Conservation (phyloP, 1,140 invertebrate genomes). For the Lucilia sericata region DNA sequence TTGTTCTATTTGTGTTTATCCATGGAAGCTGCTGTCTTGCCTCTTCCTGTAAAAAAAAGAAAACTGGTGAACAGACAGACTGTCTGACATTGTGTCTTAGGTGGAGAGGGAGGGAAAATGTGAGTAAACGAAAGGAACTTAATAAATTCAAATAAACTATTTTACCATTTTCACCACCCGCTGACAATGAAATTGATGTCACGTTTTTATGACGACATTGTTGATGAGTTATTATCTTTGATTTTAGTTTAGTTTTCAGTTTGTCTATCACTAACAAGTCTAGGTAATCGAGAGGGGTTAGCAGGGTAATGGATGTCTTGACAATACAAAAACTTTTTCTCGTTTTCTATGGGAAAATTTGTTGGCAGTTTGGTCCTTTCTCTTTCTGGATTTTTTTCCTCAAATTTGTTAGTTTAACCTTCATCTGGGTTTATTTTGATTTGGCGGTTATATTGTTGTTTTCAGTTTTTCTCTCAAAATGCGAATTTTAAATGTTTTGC, state of each 20-base stretch:
- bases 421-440: neutral
- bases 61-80: neutral
- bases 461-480: neutral
- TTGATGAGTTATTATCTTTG: slow-evolving; percentile 65
- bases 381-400: neutral
- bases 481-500: neutral
- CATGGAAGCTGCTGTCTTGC: slow-evolving; percentile 1
- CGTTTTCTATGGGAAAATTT: neutral
- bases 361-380: neutral
- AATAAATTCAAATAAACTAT: slow-evolving; percentile 1
- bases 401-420: slow-evolving; percentile 9
- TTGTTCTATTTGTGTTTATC: neutral
- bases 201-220: slow-evolving; percentile 63
- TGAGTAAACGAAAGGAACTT: neutral
- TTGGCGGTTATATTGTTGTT: neutral
- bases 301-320: neutral
- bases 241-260: slow-evolving; percentile 56
- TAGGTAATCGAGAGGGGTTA: neutral
- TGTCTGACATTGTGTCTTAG: neutral
- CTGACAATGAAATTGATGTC: slow-evolving; percentile 61
- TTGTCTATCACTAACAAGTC: slow-evolving; percentile 1
- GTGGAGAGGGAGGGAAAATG: too few relatives aligned
- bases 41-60: neutral
- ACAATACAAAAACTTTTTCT: slow-evolving; percentile 2
- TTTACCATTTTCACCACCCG: slow-evolving; percentile 25